Evolutionary conservation across 1,140 invertebrate species (phyloP).

Genomic region (Heliothis subflexa): DNA sequence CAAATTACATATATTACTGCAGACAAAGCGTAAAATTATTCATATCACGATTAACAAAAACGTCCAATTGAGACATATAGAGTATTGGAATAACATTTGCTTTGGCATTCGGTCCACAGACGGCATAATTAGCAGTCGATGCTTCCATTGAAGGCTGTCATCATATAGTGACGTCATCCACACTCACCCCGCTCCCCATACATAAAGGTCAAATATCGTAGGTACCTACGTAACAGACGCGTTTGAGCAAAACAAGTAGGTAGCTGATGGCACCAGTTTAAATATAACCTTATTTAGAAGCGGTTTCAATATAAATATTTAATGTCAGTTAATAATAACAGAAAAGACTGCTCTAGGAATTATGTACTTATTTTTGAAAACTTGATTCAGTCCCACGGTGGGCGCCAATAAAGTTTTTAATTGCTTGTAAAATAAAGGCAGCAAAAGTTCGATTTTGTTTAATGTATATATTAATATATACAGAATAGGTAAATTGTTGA

Average conservation of each 20-base stretch:
- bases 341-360: not conserved
- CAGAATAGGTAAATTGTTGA: constrained; percentile 35
- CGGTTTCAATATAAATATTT: not conserved
- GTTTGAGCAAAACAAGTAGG: constrained; percentile 17
- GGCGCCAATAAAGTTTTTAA: constrained; percentile 28
- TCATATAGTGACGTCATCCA: constrained; percentile 32
- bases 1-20: not conserved
- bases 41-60: constrained; percentile 1
- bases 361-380: not conserved
- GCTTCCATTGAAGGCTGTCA: constrained; percentile 38
- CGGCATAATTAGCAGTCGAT: constrained; percentile 38
- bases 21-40: not conserved
- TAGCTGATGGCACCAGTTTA: constrained; percentile 6
- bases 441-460: not conserved
- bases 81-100: constrained; percentile 33
- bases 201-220: constrained; percentile 42
- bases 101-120: constrained; percentile 26
- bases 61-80: constrained; percentile 19
- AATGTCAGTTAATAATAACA: not conserved
- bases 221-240: constrained; percentile 24
- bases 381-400: constrained; percentile 2
- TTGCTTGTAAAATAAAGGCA: not conserved
- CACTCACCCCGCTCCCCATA: constrained; percentile 23
- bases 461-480: not conserved
- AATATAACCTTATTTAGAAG: not conserved